These are phyloP conservation scores for Argyra leucocephala DNA, from an alignment of 2,888 invertebrate species.

Conservation along the genomic window DNA sequence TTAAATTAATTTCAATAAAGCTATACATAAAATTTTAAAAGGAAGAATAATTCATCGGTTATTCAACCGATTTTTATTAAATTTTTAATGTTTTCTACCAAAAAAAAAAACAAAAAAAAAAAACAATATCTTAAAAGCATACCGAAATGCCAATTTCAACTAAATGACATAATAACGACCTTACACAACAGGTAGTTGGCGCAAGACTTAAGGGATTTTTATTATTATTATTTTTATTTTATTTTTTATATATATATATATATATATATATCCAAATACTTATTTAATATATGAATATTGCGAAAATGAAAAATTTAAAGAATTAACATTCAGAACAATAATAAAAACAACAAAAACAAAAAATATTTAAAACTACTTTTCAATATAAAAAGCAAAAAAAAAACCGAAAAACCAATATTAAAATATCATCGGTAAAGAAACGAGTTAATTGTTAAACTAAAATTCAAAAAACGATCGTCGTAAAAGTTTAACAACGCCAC, in stretches of 20 bases:
- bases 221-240: no score
- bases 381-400: not conserved
- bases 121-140: not conserved
- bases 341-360: no score
- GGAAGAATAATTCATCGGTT: not conserved
- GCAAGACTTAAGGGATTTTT: not conserved
- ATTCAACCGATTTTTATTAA: not conserved
- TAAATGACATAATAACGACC: not conserved
- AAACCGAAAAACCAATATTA: not conserved
- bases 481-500: not conserved
- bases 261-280: no score
- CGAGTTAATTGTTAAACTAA: not conserved
- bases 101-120: not conserved
- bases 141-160: not conserved
- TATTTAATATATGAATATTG: not conserved
- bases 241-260: no score
- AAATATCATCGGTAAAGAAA: not conserved
- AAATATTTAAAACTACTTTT: not conserved
- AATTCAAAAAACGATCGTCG: not conserved
- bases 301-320: not conserved
- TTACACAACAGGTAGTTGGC: constrained; percentile 6
- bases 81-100: not conserved
- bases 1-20: no score
- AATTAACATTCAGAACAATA: not conserved
- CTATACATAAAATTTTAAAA: not conserved